Percentiles rank a stretch among this genome's conserved stretches.
Evolutionary conservation across 2,888 invertebrate genomes (phyloP).

Genomic region (Blera fallax): DNA sequence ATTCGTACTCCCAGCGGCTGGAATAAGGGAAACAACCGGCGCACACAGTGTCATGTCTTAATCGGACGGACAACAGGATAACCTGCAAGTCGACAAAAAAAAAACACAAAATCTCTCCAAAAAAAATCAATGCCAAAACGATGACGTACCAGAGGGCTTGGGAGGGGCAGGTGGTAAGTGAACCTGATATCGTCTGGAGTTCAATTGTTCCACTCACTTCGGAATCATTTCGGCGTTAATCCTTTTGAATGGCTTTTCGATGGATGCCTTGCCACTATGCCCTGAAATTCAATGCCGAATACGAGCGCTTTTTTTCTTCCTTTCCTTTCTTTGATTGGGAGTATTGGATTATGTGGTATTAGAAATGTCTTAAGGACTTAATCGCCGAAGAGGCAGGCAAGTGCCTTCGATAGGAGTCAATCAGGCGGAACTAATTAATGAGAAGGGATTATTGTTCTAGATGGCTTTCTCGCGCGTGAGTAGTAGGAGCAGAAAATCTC

Average conservation of each 20-base stretch:
- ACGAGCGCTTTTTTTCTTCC: background rate
- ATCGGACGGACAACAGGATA: conserved; percentile 15
- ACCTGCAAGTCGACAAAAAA: background rate
- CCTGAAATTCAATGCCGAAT: conserved; percentile 54
- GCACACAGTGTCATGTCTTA: conserved; percentile 40
- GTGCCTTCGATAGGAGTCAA: conserved; percentile 61
- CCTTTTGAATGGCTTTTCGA: conserved; percentile 42
- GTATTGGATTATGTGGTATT: conserved; percentile 68
- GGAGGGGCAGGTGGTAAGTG: background rate
- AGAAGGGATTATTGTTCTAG: conserved; percentile 41
- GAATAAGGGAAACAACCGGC: background rate
- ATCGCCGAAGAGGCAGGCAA: conserved; percentile 63
- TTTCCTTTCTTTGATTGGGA: conserved; percentile 12
- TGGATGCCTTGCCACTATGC: background rate
- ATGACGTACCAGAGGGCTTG: background rate
- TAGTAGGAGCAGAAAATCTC: background rate
- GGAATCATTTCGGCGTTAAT: conserved; percentile 63
- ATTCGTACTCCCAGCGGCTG: conserved; percentile 19
- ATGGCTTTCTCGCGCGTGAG: conserved; percentile 11
- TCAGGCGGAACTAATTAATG: conserved; percentile 64
- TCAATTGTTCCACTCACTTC: conserved; percentile 41
- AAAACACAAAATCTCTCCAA: background rate
- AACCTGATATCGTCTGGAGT: conserved; percentile 54
- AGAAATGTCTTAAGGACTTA: conserved; percentile 70
- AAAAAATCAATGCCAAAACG: conserved; percentile 21